Base-by-base conservation (phyloP, 35 echinoderm and acorn worm genomes). In the Amphiura filiformis region DNA sequence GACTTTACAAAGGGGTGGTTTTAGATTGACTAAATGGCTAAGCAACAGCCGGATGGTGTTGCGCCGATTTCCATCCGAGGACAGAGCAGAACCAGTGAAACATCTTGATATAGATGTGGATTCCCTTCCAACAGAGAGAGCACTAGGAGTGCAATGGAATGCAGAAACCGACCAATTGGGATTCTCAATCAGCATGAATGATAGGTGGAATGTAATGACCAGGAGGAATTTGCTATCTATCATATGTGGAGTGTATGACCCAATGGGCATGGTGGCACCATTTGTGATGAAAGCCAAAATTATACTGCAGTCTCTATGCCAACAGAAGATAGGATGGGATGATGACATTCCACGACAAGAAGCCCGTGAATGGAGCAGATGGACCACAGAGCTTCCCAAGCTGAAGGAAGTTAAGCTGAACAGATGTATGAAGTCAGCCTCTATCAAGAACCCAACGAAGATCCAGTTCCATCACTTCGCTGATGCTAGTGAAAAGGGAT, bases 11-110 rank as follows among this genome's bases (percentile, higher is more conserved):
- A 30, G 31, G 15, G 91, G 75, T 20, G 81, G 91, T 0, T 84
- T 93, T 39, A 35, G 81, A 0, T 76, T 88, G 31, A 89, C 87
- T 32, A 93, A 93, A 70, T 93, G 87, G 81, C 30, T 81, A 18
- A 89, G 76, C 23, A 93, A 93, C 77, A 86, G 81, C 57, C 3
- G 83, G 32, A 33, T 41, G 23, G 88, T 86, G 11, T 32, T 94
- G 0, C 28, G 28, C 14, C 32, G 61, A 52, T 61, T 94, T 26
- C 92, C 28, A 14, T 17, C 44, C 13, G 39, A 39, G 14, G 84
- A 94, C 31, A 39, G 57, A 22, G 82, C 92, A 12, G 31, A 38
- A 5, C 32, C 70, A n/a, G 37, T 90, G 23, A 39, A 57, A 31
- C 20, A 39, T 18, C 35, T 90, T 26, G 76, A 94, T 39, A 15